Base-by-base conservation (phyloP, 2,113 vertebrate species). In the Montifringilla adamsi region DNA sequence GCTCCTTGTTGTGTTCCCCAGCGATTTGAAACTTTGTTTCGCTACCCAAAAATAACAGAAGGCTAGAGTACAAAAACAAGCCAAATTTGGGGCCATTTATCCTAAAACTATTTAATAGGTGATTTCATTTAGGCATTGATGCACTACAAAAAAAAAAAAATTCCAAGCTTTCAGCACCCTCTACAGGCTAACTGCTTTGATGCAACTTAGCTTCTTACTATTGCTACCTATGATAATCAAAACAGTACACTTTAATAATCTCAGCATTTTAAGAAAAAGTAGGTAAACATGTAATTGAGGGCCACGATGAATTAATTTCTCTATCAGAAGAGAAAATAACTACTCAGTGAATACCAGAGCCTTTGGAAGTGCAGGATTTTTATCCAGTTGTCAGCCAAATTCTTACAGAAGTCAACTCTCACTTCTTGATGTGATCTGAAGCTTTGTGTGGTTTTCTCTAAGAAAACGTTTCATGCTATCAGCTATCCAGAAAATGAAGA, bases 111-210 rank as follows among this genome's bases (percentile, higher is more conserved):
- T 52, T 86, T 88, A 69, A 33, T 31, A 37, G 18, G 17, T 31
- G 35, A 52, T 95, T 75, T 84, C 49, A 93, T 81, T 83, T 68
- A 93, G 60, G 31, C 58, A 90, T 5, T 70, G 55, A 87, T 23
- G 56, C 52, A 76, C 55, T 56, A 9, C 60, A 72, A 67, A 55
- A 23, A 58, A 49, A 58, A 49, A 55, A 35, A 56, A 53, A 97
- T 94, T 96, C 97, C 94, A 97, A 98, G 97, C 97, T 96, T 97
- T 93, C 94, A 98, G 98, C 98, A 97, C 98, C 98, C 98, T 98
- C 98, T 98, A 95, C 97, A 98, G 98, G 98, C 91, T 83, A 97
- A 94, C n/a, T 84, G 83, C 63, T 94, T 96, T 88, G 82, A 97
- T 92, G 75, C 94, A 97, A 55, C 75, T 79, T 77, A 69, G 64